phyloP scores from a whole-genome alignment of 2,113 vertebrate genomes.

The Oncorhynchus clarkii region DNA sequence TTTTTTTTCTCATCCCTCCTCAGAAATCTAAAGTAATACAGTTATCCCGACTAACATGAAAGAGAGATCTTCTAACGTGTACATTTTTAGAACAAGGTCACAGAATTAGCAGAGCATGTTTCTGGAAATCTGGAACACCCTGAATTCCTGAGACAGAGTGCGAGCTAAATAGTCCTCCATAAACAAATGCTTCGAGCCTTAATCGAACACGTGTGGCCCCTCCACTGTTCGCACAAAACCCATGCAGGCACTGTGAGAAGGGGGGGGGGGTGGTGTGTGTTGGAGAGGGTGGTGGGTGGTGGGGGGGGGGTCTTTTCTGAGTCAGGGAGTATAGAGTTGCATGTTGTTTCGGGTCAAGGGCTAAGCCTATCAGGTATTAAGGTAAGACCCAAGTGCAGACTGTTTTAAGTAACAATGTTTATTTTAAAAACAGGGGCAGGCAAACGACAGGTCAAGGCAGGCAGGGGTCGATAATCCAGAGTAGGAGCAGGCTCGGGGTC shows the following conservation, averaged over 20 bases:
- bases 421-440: no score
- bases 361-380: not conserved
- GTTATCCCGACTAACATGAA: not conserved
- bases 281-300: no score
- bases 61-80: not conserved
- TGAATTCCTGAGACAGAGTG: slow-evolving; percentile 43
- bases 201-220: slow-evolving; percentile 55
- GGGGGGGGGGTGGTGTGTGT: not conserved
- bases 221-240: slow-evolving; percentile 7
- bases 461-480: no score
- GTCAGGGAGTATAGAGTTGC: slow-evolving; percentile 30
- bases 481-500: no score
- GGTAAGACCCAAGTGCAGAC: no score
- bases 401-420: no score
- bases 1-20: not conserved
- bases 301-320: accelerated
- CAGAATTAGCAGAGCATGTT: no score
- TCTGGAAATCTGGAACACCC: no score
- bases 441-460: no score
- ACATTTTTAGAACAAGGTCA: slow-evolving; percentile 16
- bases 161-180: slow-evolving; percentile 36
- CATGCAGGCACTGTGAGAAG: not conserved
- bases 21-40: not conserved
- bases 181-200: slow-evolving; percentile 57
- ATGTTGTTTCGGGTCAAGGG: slow-evolving; percentile 10